A percentile compares a stretch with the other conserved stretches of the same genome.
These are phyloP conservation scores for Crotalus adamanteus DNA, from an alignment of 2,797 vertebrate genomes.

Conservation along the genomic window DNA sequence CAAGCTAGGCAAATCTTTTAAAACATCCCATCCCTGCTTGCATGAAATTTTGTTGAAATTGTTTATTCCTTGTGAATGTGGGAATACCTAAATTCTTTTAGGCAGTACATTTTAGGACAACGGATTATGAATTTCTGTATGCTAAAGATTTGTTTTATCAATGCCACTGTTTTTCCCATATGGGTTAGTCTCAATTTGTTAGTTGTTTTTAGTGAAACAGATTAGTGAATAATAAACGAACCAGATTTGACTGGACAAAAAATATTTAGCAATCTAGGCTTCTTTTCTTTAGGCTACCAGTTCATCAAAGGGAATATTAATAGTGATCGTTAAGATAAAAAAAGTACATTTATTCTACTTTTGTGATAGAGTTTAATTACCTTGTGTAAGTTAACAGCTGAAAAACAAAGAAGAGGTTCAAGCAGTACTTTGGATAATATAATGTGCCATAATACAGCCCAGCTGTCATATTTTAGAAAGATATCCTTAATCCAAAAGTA, in stretches of 20 bases:
- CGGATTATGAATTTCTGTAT: not conserved
- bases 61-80: not conserved
- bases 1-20: not conserved
- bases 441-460: not conserved
- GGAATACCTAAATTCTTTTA: not conserved
- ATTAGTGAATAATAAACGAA: not conserved
- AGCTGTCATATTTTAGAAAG: not conserved
- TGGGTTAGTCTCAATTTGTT: not conserved
- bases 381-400: not conserved
- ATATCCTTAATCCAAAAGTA: not conserved
- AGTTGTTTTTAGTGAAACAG: not conserved
- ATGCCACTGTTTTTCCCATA: not conserved
- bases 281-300: not conserved
- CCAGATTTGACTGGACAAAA: not conserved
- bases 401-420: not conserved
- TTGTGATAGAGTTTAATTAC: not conserved
- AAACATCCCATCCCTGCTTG: not conserved
- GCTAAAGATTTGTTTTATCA: not conserved
- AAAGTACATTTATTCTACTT: not conserved
- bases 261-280: not conserved
- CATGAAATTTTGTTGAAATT: not conserved
- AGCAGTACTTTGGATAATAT: not conserved
- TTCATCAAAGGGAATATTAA: not conserved
- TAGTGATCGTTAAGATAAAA: not conserved
- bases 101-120: not conserved